A percentile compares a stretch with the other conserved stretches of the same genome.
Conservation (phyloP, 2,113 vertebrate species). For the Gymnorhina tibicen region DNA sequence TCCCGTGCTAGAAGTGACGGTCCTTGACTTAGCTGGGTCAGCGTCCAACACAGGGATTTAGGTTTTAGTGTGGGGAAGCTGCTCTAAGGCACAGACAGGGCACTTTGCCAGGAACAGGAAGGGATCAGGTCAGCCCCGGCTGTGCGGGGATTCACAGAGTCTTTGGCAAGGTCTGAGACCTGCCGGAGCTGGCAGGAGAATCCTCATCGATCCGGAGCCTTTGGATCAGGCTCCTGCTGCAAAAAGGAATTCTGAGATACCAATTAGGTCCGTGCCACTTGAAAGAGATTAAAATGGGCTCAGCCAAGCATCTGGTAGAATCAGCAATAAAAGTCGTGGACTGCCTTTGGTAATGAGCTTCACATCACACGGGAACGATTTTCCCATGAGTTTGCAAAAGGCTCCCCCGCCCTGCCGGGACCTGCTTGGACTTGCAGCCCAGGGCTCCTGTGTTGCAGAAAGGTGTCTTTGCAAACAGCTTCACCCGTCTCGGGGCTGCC, state of each 20-base stretch:
- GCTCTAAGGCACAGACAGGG: not conserved
- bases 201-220: conserved; percentile 6
- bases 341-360: conserved; percentile 64
- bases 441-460: conserved; percentile 46
- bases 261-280: conserved; percentile 54
- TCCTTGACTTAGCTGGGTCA: not conserved
- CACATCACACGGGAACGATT: conserved; percentile 63
- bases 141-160: not conserved
- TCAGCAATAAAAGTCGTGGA: conserved; percentile 63
- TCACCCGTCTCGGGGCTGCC: not conserved
- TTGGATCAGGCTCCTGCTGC: not conserved
- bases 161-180: not conserved
- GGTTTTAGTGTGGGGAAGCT: not conserved
- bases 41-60: not conserved
- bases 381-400: conserved; percentile 70
- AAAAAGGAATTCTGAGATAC: conserved; percentile 38
- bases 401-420: conserved; percentile 50
- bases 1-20: not conserved
- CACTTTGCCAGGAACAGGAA: not conserved
- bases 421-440: conserved; percentile 51
- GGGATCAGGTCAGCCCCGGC: accelerated
- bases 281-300: conserved; percentile 66
- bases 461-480: conserved; percentile 49
- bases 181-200: not conserved
- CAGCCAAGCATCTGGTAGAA: conserved; percentile 61